These are phyloP conservation scores for Lagocephalus sceleratus DNA, from an alignment of 2,797 vertebrate genomes.

Conservation along the genomic window DNA sequence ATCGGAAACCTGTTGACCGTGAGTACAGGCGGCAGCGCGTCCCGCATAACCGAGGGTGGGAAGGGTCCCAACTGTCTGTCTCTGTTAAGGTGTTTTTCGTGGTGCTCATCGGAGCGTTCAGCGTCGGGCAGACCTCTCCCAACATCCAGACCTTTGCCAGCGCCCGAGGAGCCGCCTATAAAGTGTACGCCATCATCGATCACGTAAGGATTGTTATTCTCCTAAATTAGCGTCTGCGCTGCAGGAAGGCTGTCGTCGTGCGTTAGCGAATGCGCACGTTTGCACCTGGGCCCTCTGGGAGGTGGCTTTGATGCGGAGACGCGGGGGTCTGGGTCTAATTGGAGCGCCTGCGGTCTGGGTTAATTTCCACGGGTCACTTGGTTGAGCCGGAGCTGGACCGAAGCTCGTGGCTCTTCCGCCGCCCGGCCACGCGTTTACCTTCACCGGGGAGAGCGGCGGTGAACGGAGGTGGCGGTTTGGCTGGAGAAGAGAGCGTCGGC, in stretches of 20 bases:
- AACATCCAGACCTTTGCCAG: constrained; percentile 87
- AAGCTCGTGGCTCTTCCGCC: too few species aligned
- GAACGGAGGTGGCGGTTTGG: too few species aligned
- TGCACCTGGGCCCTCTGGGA: constrained; percentile 9
- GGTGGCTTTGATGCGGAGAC: constrained; percentile 48
- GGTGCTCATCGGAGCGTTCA: constrained; percentile 86
- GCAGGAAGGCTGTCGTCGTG: constrained; percentile 37
- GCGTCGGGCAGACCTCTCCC: constrained; percentile 86
- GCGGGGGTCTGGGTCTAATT: constrained; percentile 49
- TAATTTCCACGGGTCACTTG: constrained; percentile 24
- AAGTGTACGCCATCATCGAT: constrained; percentile 89
- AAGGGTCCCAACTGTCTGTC: neutral
- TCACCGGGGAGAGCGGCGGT: too few species aligned
- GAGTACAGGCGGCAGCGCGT: constrained; percentile 64
- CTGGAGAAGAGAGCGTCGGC: too few species aligned
- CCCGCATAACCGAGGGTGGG: neutral
- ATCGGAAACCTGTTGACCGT: constrained; percentile 88
- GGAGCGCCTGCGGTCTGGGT: constrained; percentile 45
- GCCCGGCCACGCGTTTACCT: too few species aligned
- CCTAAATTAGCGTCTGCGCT: neutral
- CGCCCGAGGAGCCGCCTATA: constrained; percentile 88
- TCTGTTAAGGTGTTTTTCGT: constrained; percentile 86
- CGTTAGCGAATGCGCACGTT: constrained; percentile 23
- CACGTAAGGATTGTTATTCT: constrained; percentile 74
- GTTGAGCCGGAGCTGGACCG: too few species aligned